These are phyloP conservation scores for Entomyzon cyanotis DNA, from an alignment of 2,113 vertebrate genomes.

Conservation along the genomic window DNA sequence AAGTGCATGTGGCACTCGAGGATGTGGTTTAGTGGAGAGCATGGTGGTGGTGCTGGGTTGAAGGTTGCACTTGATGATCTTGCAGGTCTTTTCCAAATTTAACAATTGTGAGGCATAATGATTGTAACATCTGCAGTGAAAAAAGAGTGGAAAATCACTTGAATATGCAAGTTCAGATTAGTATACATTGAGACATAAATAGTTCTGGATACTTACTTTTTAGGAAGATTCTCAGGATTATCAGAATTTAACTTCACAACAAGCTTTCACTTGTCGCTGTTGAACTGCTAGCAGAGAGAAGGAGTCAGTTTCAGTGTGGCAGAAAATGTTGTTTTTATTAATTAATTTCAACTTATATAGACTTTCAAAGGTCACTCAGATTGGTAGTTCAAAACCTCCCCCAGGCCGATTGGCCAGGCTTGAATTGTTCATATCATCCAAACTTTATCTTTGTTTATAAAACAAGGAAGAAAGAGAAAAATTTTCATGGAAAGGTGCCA, in stretches of 20 bases:
- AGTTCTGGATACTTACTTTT: not conserved
- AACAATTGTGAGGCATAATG: accelerated
- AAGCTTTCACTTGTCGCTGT: no score
- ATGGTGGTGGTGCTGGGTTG: not conserved
- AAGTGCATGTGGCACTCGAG: accelerated
- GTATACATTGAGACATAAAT: not conserved
- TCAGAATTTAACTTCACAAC: not conserved
- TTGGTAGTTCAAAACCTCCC: no score
- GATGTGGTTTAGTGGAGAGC: not conserved
- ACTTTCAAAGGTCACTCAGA: no score
- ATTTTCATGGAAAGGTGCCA: no score
- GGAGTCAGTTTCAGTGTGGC: no score
- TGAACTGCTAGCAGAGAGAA: no score
- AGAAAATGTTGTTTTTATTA: no score
- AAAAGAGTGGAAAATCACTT: not conserved
- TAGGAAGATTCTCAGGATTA: not conserved
- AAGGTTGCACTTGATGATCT: not conserved
- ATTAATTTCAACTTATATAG: no score
- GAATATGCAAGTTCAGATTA: not conserved
- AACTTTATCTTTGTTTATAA: no score
- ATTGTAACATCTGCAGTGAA: accelerated
- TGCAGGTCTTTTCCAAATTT: not conserved
- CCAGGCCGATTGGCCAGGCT: no score
- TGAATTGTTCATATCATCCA: no score
- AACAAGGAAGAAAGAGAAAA: no score